Evolutionary conservation across 2,797 vertebrate species (phyloP), one percentile per base, ranked within the genome.

Genomic region (Odontamblyopus rebecca): DNA sequence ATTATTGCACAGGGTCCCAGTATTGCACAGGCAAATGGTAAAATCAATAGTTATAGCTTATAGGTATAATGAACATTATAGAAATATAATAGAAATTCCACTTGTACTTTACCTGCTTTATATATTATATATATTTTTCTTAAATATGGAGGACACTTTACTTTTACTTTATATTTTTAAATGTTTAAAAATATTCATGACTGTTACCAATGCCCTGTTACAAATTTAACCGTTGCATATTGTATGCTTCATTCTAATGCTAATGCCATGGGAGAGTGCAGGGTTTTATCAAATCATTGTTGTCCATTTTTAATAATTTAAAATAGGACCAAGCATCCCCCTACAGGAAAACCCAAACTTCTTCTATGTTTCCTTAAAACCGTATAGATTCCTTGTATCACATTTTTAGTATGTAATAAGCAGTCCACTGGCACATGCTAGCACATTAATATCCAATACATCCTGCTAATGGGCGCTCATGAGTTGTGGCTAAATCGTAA

Each of bases 401-500:
- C 4, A 11, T 71, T 6, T 48, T 18, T 38, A 29, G 13, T 32
- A 54, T 23, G 68, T 6, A 79, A 70, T 29, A 18, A 38, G n/a
- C 75, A 16, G 35, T 29, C 3, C 32, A 27, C 1, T 26, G 15
- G 11, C 44, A 16, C 13, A 48, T 48, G 44, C 16, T 48, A 48
- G 44, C 54, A 12, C 30, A 41, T 26, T 59, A 59, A 75, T 69
- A 19, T 0, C 18, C 7, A 65, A 35, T 64, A 8, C 59, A 30
- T 69, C 27, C 9, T 38, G 29, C 13, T 19, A 65, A 59, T 66
- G 38, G 26, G 15, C 38, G 56, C 12, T 51, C 27, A 32, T 70
- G 51, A 67, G 15, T 41, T 27, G 12, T 68, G 19, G 54, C 44
- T 59, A 30, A 69, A 75, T 62, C 15, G 0, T 66, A 51, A 30